Evolutionary conservation across 2,797 vertebrate genomes (phyloP), one percentile per base, ranked within the genome.

Genomic region (Premnoplex brunnescens): DNA sequence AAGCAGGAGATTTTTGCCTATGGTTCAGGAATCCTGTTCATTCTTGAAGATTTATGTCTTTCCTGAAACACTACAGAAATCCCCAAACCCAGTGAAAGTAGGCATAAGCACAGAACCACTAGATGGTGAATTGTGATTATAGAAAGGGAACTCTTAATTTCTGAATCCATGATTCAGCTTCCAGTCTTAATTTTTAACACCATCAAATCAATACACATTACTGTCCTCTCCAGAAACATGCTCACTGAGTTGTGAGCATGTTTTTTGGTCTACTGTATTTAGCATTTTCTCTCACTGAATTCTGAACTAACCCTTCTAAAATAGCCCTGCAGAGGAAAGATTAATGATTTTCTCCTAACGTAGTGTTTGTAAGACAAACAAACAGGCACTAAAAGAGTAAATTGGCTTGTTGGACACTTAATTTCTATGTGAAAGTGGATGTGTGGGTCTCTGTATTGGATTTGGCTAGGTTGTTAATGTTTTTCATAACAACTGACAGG

Each of bases 311-410:
- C 19, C 41, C 20, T 76, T 63, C 34, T 75, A 54, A 74, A 79
- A 48, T 32, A 85, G 43, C 23, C 9, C 9, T 75, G 32, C 3
- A 30, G 75, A 48, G 18, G n/a, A 66, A 63, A 73, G 23, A 49
- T 37, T 48, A 37, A 26, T 24, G n/a, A 5, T 59, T 54, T 67
- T 74, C 52, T 67, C 1, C 0, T 39, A 48, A 52, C 0, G 0
- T 3, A 21, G 13, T 46, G 18, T 49, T 84, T 84, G 16, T 75
- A 68, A 83, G 89, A 37, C 43, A 85, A 78, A 14, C 12, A 72
- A 69, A 4, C 43, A 73, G 69, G 22, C n/a, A 14, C 36, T 67
- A 30, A 51, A 84, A 91, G 34, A 5, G 1, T 68, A 34, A 81
- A 46, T 7, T 36, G 28, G 34, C 3, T 1, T 60, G 59, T 43